Evolutionary conservation across 1,140 invertebrate genomes (phyloP).

Genomic region (Pseudomyrmex flavicornis): DNA sequence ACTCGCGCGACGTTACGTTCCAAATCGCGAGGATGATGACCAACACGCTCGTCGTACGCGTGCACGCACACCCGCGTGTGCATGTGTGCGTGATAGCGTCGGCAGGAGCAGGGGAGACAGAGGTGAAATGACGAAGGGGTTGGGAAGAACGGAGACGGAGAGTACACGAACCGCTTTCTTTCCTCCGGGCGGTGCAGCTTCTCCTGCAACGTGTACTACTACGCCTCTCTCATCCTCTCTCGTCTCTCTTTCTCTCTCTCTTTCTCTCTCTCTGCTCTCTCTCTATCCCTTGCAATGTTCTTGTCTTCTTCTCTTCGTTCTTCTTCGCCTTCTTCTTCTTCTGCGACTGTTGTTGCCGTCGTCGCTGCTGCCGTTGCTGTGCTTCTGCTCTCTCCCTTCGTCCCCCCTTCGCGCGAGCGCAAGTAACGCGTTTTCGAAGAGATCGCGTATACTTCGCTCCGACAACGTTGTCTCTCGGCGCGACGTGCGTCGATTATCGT

Average conservation of each 20-base stretch:
- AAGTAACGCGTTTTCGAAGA: slow-evolving; percentile 38
- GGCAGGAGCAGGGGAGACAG: slow-evolving; percentile 8
- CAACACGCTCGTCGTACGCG: slow-evolving; percentile 39
- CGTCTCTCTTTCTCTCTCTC: slow-evolving; percentile 10
- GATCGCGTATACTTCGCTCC: slow-evolving; percentile 37
- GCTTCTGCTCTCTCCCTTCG: neutral
- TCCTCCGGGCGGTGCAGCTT: slow-evolving; percentile 84
- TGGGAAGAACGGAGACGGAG: slow-evolving; percentile 65
- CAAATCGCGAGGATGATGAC: slow-evolving; percentile 71
- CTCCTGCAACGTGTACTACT: slow-evolving; percentile 77
- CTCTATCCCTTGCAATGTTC: slow-evolving; percentile 20
- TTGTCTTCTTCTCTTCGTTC: slow-evolving; percentile 56
- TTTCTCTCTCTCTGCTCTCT: slow-evolving; percentile 14
- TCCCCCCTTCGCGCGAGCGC: neutral
- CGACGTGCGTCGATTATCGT: slow-evolving; percentile 40
- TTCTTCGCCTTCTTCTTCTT: slow-evolving; percentile 55
- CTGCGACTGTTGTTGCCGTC: slow-evolving; percentile 63
- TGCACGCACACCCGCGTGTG: slow-evolving; percentile 4
- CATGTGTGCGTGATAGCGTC: slow-evolving; percentile 24
- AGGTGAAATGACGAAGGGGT: slow-evolving; percentile 21
- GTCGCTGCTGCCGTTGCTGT: slow-evolving; percentile 39
- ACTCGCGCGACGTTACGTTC: slow-evolving; percentile 28
- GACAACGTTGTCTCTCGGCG: slow-evolving; percentile 36
- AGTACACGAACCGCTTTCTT: slow-evolving; percentile 74
- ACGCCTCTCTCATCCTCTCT: slow-evolving; percentile 56